Evolutionary conservation across 2,888 invertebrate genomes (phyloP).

Genomic region (Cordylochernes scorpioides): DNA sequence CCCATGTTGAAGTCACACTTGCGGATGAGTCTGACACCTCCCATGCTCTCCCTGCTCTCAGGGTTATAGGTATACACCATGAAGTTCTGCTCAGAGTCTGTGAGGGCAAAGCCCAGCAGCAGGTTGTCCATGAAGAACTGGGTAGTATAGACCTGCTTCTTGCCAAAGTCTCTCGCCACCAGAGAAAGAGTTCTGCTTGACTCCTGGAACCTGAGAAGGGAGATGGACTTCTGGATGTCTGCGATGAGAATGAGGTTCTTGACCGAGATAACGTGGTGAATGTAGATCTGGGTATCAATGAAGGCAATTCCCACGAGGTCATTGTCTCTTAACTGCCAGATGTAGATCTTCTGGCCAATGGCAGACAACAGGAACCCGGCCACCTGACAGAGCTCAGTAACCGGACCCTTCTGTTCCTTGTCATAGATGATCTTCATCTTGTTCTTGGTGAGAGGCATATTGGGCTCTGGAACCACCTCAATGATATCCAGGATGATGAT

Average conservation of each 20-base stretch:
- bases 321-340: constrained; percentile 91
- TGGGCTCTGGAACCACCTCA: constrained; percentile 95
- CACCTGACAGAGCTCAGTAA: constrained; percentile 80
- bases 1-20: constrained; percentile 73
- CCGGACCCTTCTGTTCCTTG: constrained; percentile 96
- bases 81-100: constrained; percentile 67
- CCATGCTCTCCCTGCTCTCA: constrained; percentile 69
- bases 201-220: constrained; percentile 68
- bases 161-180: too few relatives aligned
- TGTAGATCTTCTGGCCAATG: constrained; percentile 92
- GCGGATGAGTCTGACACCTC: constrained; percentile 65
- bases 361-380: constrained; percentile 83
- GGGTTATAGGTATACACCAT: constrained; percentile 85
- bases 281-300: constrained; percentile 93
- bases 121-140: constrained; percentile 81
- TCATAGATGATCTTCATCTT: constrained; percentile 76
- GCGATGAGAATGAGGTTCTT: constrained; percentile 85
- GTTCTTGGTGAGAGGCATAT: constrained; percentile 87
- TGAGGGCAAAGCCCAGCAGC: constrained; percentile 53
- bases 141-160: constrained; percentile 61
- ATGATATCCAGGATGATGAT: constrained; percentile 79
- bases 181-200: constrained; percentile 64
- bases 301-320: constrained; percentile 92
- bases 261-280: constrained; percentile 67
- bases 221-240: constrained; percentile 82